Evolutionary conservation across 1,140 invertebrate species (phyloP), one percentile per base, ranked within the genome.

Genomic region (Phortica variegata): DNA sequence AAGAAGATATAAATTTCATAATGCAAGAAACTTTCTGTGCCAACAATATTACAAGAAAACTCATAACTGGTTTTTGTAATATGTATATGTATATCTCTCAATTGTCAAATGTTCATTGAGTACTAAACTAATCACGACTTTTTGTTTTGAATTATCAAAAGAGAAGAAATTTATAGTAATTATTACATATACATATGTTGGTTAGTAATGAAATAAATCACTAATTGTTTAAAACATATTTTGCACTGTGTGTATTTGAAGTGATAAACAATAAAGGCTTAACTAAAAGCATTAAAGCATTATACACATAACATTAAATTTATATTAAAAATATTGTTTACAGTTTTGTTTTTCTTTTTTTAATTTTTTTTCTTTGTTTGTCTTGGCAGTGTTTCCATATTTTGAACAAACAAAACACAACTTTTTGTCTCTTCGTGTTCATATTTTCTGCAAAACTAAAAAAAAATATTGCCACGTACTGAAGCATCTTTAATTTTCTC

Each of bases 191-290:
- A n/a, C n/a, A n/a, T n/a, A n/a, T n/a, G n/a, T n/a, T n/a, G n/a
- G n/a, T n/a, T n/a, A n/a, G n/a, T 31, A 31, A 31, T 31, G 29
- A 31, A 31, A 7, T 31, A 31, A 31, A n/a, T n/a, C n/a, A n/a
- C 6, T 36, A 40, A 40, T 60, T 70, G 65, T 69, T 69, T 69
- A 61, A 65, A 69, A 69, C 65, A 69, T 69, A 65, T 65, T 69
- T 69, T 69, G 65, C 65, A 69, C 65, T 69, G 38, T 21, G 17
- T 65, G 60, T 65, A 49, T 60, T 49, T 58, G 33, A n/a, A n/a
- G n/a, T n/a, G n/a, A n/a, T n/a, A n/a, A n/a, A n/a, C n/a, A n/a
- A n/a, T n/a, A n/a, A n/a, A n/a, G n/a, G n/a, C n/a, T n/a, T n/a
- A n/a, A n/a, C n/a, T n/a, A n/a, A n/a, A n/a, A n/a, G n/a, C n/a